Base-by-base conservation (phyloP, 2,113 vertebrate genomes). In the Lichenostomus cassidix region DNA sequence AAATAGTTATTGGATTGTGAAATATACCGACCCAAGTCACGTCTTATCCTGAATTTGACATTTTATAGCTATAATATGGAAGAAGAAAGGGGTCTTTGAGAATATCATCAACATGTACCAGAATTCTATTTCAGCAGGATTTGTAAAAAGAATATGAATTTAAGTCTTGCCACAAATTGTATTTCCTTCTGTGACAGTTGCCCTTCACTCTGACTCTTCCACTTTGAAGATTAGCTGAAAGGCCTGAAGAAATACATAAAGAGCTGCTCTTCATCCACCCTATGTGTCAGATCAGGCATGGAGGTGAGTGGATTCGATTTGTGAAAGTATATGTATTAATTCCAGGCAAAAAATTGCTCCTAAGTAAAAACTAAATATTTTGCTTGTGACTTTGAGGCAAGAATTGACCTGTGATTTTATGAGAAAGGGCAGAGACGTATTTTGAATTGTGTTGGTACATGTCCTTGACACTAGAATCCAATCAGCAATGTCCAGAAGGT, bases 161-260 rank as follows among this genome's bases (percentile, higher is more conserved):
- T 55, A 53, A 74, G 27, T 60, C 46, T 70, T 87, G 10, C 22
- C 62, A 82, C 68, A 91, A 95, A 53, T 29, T 60, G 3, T 12
- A 60, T 71, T 90, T 88, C 49, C 19, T 71, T 71, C 44, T 65
- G 33, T 77, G 71, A 79, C 75, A 94, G 71, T 23, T 90, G 76
- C 12, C 50, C 25, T 62, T 80, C 88, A 47, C n/a, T 71, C 46
- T 85, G 83, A 58, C 79, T 83, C 39, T 35, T 60, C 28, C 7
- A 33, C 25, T 80, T 22, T 28, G 4, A 88, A 70, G 42, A 90
- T 37, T 29, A 78, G 33, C 47, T 79, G 37, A 76, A 75, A 31
- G 49, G 70, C 47, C 28, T 79, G 35, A 87, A 59, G 56, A 35
- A 76, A 53, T n/a, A 53, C 27, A 76, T 7, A 18, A 42, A 1